phyloP scores from a whole-genome alignment of 2,113 vertebrate genomes.

The Epinephelus fuscoguttatus region DNA sequence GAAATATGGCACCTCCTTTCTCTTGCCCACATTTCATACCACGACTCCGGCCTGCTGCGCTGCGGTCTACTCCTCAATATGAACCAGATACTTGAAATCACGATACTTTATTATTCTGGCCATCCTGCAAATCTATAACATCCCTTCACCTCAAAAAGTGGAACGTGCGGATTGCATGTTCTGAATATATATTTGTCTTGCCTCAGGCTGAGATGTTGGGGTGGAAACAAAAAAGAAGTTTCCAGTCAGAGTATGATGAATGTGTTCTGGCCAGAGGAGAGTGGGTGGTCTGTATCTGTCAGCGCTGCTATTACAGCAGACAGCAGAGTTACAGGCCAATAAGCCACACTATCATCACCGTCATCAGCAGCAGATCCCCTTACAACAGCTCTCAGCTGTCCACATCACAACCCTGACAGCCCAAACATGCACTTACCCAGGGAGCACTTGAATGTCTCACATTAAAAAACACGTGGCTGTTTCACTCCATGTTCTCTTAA shows the following conservation, averaged over 20 bases:
- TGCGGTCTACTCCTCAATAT: conserved; percentile 62
- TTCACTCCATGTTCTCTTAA: conserved; percentile 42
- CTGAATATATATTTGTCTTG: conserved; percentile 63
- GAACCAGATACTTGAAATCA: conserved; percentile 67
- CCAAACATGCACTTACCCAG: conserved; percentile 68
- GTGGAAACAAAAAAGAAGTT: conserved; percentile 37
- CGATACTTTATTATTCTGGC: conserved; percentile 60
- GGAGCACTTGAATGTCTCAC: conserved; percentile 55
- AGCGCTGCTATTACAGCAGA: conserved; percentile 75
- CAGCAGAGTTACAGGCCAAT: conserved; percentile 79
- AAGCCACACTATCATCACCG: conserved; percentile 78
- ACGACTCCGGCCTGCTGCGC: conserved; percentile 41
- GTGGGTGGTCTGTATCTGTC: conserved; percentile 82
- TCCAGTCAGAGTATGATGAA: conserved; percentile 71
- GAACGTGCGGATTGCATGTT: conserved; percentile 54
- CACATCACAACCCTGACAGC: conserved; percentile 67
- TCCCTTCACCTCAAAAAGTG: conserved; percentile 57
- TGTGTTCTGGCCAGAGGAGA: conserved; percentile 71
- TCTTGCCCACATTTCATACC: conserved; percentile 60
- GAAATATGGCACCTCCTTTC: conserved; percentile 37
- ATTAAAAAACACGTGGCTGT: conserved; percentile 48
- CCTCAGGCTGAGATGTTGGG: conserved; percentile 56
- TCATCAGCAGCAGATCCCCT: conserved; percentile 77
- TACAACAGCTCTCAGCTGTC: conserved; percentile 79
- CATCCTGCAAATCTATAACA: conserved; percentile 72